Evolutionary conservation across 2,113 vertebrate species (phyloP), one percentile per base, ranked within the genome.

Genomic region (Channa argus): DNA sequence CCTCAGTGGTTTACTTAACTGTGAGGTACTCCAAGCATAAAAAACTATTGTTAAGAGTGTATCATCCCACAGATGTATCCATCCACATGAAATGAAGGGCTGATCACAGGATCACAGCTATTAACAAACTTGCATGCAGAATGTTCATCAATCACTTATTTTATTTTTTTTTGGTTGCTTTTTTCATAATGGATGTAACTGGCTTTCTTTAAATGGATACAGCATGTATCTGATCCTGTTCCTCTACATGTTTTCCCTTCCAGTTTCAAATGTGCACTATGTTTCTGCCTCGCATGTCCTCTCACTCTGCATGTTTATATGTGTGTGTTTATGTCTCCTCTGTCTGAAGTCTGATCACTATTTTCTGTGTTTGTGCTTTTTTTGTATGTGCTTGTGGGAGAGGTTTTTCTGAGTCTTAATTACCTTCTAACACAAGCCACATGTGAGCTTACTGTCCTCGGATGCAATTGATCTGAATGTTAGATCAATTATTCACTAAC

Each of bases 251-350:
- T 74, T 62, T 49, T 5, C 80, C 14, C 0, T 11, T 58, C 36
- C 41, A 41, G 3, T 63, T 36, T 85, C 67, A 59, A 34, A 61
- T 33, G 56, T 83, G 70, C 49, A 45, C 41, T 50, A 92, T 89
- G 92, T 94, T 88, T 80, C 76, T 50, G n/a, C 75, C 82, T 82
- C 87, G 92, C 89, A 94, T 92, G 92, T 94, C 89, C 89, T 93
- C 93, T 92, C 87, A 92, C 91, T 91, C 93, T 93, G 83, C 75
- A 56, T 82, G 77, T 83, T 54, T 58, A 41, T 36, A 24, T 65
- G 51, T 71, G 92, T 95, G 93, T 83, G 53, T 77, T 5, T 83
- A 62, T 76, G 71, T 74, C 5, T 69, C 33, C 41, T 71, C 33
- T 55, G 59, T 79, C 66, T 63, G 53, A 53, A 78, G 47, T 80